Conservation (phyloP, 1,140 invertebrate species). For the Aphis gossypii region DNA sequence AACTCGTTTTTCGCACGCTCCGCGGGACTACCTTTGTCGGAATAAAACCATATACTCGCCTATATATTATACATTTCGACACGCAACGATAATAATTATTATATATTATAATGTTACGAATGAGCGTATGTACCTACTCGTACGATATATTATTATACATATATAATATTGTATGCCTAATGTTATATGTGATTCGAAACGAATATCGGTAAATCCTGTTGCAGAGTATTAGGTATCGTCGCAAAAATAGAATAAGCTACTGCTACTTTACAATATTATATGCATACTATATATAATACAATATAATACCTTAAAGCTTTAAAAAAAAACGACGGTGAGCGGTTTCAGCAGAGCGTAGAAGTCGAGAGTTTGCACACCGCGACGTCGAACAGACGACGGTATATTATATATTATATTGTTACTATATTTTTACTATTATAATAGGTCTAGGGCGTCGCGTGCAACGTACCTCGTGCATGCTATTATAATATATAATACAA, state of each 20-base stretch:
- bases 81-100: neutral
- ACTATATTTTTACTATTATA: slow-evolving; percentile 20
- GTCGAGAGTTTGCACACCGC: neutral
- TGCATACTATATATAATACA: no score
- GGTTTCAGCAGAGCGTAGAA: neutral
- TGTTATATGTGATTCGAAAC: neutral
- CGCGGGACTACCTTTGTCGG: neutral
- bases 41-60: neutral
- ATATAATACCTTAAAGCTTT: neutral
- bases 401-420: neutral
- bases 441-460: neutral
- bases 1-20: neutral
- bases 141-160: no score
- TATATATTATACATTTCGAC: neutral
- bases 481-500: neutral
- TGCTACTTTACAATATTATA: neutral
- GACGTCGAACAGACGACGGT: neutral
- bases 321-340: neutral
- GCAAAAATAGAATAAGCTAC: neutral
- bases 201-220: neutral
- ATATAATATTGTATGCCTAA: no score
- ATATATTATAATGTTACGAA: neutral
- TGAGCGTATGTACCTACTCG: no score
- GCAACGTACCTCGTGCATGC: neutral
- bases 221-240: neutral